These are phyloP conservation scores for Sapajus apella DNA, from an alignment of 2,113 vertebrate species.

Conservation along the genomic window DNA sequence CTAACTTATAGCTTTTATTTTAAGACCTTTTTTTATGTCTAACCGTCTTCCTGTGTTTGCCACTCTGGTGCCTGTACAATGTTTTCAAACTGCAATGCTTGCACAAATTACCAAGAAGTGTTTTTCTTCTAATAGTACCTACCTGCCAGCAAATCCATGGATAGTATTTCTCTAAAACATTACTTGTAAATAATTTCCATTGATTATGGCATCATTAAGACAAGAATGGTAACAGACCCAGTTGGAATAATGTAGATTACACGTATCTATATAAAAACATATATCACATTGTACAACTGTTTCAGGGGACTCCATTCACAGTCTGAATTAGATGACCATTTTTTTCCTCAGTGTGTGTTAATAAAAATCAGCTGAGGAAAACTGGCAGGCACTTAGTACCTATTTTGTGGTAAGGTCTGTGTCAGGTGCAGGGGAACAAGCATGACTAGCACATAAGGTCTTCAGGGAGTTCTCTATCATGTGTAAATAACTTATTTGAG, in stretches of 20 bases:
- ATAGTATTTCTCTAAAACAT: neutral
- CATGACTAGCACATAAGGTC: neutral
- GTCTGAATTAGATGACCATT: neutral
- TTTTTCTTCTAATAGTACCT: conserved; percentile 4
- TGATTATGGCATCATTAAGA: neutral
- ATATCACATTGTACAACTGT: neutral
- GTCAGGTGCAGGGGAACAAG: neutral
- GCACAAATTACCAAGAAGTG: conserved; percentile 29
- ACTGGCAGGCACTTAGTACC: neutral
- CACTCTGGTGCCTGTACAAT: neutral
- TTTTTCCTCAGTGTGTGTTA: neutral
- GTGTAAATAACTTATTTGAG: neutral
- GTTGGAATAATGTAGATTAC: neutral
- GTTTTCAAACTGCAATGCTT: neutral
- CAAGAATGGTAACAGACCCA: neutral
- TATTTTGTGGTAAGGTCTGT: neutral
- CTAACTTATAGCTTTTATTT: conserved; percentile 36
- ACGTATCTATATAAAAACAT: neutral
- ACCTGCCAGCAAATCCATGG: neutral
- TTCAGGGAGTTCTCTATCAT: neutral
- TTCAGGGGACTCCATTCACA: neutral
- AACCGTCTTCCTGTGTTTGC: conserved; percentile 48
- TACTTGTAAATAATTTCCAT: neutral
- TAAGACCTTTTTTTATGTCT: conserved; percentile 45
- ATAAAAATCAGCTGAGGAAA: neutral